phyloP scores from a whole-genome alignment of 2,797 vertebrate species.

The Cyprinodon diabolis region DNA sequence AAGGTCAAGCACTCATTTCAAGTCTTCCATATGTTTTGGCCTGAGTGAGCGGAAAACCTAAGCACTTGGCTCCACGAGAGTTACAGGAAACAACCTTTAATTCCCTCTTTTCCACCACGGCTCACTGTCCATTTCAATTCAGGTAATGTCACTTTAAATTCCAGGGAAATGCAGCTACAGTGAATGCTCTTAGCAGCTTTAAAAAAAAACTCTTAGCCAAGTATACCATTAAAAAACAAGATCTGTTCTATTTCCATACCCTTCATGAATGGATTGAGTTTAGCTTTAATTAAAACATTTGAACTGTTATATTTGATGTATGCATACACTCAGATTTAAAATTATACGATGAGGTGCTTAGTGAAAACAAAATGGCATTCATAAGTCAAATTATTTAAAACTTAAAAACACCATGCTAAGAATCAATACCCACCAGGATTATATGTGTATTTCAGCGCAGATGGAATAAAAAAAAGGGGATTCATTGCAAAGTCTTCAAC shows the following conservation, averaged over 20 bases:
- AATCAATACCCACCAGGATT: not conserved
- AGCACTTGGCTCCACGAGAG: constrained; percentile 30
- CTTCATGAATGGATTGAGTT: not conserved
- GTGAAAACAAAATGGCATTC: too few species aligned
- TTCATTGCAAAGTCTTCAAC: too few species aligned
- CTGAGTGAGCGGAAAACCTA: constrained; percentile 13
- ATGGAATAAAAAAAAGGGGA: too few species aligned
- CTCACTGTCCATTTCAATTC: constrained; percentile 37
- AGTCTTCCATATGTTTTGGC: constrained; percentile 10
- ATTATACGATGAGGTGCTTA: too few species aligned
- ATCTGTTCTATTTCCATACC: too few species aligned
- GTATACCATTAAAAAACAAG: too few species aligned
- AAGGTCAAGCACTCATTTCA: constrained; percentile 9
- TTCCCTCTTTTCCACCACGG: constrained; percentile 39
- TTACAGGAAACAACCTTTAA: constrained; percentile 21
- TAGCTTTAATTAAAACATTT: not conserved
- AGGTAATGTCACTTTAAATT: constrained; percentile 51
- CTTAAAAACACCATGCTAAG: not conserved
- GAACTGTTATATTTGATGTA: not conserved
- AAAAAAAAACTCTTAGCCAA: not conserved
- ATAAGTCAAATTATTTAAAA: too few species aligned
- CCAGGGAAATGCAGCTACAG: constrained; percentile 31
- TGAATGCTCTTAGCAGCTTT: not conserved
- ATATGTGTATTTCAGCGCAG: not conserved
- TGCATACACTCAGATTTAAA: not conserved